Conservation (phyloP, 53 echinoderm and acorn worm genomes). For the Antedon mediterranea region DNA sequence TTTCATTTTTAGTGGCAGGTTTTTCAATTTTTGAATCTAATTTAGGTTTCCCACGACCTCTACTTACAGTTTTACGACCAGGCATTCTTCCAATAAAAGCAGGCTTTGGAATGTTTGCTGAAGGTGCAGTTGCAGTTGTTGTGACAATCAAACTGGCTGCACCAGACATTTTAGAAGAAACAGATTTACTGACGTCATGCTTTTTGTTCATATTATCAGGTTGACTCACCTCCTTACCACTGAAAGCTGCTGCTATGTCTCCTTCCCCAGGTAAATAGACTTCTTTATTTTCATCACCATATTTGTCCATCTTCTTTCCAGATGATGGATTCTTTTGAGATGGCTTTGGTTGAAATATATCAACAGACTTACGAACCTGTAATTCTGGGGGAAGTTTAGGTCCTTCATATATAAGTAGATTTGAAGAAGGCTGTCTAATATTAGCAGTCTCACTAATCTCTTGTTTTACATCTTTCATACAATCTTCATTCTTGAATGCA, state of each 20-base stretch:
- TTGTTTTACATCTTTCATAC: neutral
- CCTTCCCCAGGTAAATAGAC: neutral
- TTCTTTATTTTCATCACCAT: neutral
- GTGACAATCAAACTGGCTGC: neutral
- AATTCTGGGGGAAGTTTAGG: neutral
- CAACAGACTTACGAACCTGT: neutral
- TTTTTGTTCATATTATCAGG: neutral
- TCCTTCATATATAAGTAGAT: neutral
- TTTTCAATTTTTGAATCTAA: neutral
- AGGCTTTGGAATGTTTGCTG: neutral
- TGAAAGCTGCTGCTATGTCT: constrained; percentile 25
- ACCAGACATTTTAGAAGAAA: neutral
- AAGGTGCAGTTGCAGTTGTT: neutral
- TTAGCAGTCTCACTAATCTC: neutral
- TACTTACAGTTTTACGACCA: neutral
- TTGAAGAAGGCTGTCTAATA: neutral
- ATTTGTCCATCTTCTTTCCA: neutral
- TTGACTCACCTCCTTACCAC: constrained; percentile 6
- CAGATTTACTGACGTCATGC: neutral
- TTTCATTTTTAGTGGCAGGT: neutral
- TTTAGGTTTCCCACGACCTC: neutral
- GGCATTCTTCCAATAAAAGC: neutral
- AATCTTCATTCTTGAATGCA: constrained; percentile 16
- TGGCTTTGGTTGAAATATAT: neutral
- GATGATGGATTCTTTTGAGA: neutral